phyloP scores from a whole-genome alignment of 2,113 vertebrate genomes.

The Zosterops japonicus region DNA sequence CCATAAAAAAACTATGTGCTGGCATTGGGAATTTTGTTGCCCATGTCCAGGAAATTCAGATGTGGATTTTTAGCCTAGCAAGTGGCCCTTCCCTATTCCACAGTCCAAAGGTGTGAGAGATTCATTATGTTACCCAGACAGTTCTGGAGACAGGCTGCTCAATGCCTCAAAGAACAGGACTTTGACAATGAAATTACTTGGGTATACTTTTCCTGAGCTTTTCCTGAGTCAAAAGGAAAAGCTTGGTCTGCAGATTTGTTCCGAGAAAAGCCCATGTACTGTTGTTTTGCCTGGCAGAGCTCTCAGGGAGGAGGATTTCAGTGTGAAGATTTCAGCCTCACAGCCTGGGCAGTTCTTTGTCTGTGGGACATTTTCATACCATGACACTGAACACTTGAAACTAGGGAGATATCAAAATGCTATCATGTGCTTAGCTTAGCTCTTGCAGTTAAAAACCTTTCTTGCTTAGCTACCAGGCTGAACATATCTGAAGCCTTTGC shows the following conservation, averaged over 20 bases:
- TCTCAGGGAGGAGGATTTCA: background rate
- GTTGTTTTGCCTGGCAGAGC: background rate
- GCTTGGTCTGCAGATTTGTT: background rate
- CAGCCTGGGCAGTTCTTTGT: background rate
- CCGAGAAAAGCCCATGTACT: background rate
- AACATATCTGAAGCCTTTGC: background rate
- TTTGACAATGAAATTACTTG: background rate
- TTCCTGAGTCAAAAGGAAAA: background rate
- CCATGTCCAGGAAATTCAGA: background rate
- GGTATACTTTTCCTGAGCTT: background rate
- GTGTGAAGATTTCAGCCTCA: background rate
- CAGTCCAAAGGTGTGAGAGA: background rate
- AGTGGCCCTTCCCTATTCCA: background rate
- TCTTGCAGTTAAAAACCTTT: background rate
- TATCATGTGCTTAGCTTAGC: background rate
- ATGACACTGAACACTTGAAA: background rate
- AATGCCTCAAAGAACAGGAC: background rate
- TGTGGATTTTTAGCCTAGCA: background rate
- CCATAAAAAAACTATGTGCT: background rate
- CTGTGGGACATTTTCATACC: background rate
- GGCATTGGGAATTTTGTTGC: background rate
- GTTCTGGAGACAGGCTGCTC: background rate
- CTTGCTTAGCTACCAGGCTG: background rate
- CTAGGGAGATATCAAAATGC: background rate
- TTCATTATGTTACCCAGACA: background rate